A percentile compares a stretch with the other conserved stretches of the same genome.
Conservation (phyloP, 2,113 vertebrate species). For the Acrocephalus kingi region DNA sequence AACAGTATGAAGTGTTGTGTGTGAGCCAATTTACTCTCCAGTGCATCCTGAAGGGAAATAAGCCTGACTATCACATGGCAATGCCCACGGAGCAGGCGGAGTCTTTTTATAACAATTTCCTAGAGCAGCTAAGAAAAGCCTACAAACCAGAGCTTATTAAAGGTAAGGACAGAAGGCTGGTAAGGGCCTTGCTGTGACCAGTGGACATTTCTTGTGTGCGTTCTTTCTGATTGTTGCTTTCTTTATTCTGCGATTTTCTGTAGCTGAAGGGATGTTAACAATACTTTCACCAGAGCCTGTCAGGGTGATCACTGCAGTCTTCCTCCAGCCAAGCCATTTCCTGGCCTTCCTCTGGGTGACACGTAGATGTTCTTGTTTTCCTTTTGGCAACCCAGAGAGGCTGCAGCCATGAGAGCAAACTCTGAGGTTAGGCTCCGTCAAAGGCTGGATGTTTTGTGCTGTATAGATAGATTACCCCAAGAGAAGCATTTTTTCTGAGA, state of each 20-base stretch:
- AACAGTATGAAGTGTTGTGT: constrained; percentile 89
- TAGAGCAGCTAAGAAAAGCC: constrained; percentile 86
- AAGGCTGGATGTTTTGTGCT: background rate
- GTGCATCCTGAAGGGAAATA: constrained; percentile 93
- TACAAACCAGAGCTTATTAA: constrained; percentile 91
- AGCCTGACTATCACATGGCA: constrained; percentile 93
- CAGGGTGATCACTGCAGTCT: background rate
- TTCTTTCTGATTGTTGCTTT: background rate
- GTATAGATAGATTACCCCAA: background rate
- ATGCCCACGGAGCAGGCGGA: constrained; percentile 91
- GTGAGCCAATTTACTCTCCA: constrained; percentile 98
- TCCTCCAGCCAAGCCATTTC: background rate
- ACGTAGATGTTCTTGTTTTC: background rate
- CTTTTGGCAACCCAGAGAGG: background rate
- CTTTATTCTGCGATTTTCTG: background rate
- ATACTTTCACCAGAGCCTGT: background rate
- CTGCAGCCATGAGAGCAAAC: background rate
- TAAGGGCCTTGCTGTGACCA: background rate
- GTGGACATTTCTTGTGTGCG: background rate
- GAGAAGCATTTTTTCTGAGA: background rate
- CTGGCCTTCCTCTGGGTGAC: background rate
- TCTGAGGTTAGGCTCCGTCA: background rate
- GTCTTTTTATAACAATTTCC: constrained; percentile 88
- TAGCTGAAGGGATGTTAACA: background rate
- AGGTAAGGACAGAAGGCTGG: constrained; percentile 73